Conservation (phyloP, 2,888 invertebrate species). For the Lycophotia porphyrea region DNA sequence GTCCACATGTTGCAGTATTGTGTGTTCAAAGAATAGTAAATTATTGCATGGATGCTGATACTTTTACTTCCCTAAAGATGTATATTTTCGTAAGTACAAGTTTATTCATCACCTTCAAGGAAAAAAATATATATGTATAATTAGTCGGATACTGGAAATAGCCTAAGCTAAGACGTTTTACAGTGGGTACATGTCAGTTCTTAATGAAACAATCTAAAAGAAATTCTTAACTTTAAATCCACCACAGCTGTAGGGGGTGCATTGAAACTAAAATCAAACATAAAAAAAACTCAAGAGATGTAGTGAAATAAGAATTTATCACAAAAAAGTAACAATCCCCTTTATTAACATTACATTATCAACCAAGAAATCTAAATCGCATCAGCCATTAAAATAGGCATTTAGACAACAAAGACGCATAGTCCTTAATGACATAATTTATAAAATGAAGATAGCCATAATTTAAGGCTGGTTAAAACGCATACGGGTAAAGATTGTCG, state of each 20-base stretch:
- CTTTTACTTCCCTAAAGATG: not conserved
- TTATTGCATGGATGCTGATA: not conserved
- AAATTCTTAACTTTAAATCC: not conserved
- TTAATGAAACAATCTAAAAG: not conserved
- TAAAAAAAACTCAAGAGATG: not conserved
- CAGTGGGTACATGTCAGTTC: not conserved
- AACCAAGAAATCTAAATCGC: slow-evolving; percentile 30
- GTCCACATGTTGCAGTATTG: not conserved
- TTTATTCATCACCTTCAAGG: not conserved
- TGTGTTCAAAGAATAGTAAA: not conserved
- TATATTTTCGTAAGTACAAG: not conserved
- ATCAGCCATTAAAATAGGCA: slow-evolving; percentile 37
- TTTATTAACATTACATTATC: slow-evolving; percentile 1
- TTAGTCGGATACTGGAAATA: not conserved
- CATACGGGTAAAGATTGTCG: slow-evolving; percentile 44
- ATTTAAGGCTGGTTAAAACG: slow-evolving; percentile 34
- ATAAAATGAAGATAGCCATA: slow-evolving; percentile 47
- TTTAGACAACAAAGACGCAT: slow-evolving; percentile 53
- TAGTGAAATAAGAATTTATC: not conserved
- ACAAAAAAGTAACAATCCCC: not conserved
- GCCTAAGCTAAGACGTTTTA: not conserved
- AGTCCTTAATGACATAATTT: slow-evolving; percentile 40
- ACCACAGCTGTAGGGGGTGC: not conserved
- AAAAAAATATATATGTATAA: not conserved
- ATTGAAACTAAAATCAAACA: not conserved